phyloP scores from a whole-genome alignment of 2,888 invertebrate genomes.

The Dioctria rufipes region DNA sequence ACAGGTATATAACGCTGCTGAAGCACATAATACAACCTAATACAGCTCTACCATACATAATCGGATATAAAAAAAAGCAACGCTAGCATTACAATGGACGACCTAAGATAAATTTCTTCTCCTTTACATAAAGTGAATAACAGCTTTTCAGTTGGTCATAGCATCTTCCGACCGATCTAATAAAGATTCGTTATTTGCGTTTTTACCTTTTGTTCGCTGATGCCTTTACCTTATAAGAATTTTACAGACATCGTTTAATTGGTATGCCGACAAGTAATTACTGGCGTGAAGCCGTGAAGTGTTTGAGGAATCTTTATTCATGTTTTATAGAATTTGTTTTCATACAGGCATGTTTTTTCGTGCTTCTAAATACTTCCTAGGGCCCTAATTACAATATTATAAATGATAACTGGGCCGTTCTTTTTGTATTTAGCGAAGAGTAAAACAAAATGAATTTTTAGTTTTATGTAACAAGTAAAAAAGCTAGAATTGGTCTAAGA shows the following conservation, averaged over 20 bases:
- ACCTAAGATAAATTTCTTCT: conserved; percentile 48
- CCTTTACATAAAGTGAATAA: conserved; percentile 38
- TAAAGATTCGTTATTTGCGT: conserved; percentile 47
- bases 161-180: conserved; percentile 51
- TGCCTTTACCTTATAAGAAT: background rate
- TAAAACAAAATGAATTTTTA: no score
- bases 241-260: conserved; percentile 40
- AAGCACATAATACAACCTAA: conserved; percentile 31
- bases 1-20: conserved; percentile 40
- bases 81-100: conserved; percentile 39
- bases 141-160: conserved; percentile 46
- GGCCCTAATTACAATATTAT: no score
- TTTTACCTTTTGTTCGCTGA: conserved; percentile 39
- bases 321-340: no score
- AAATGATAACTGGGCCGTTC: no score
- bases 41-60: conserved; percentile 38
- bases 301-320: background rate
- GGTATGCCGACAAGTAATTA: background rate
- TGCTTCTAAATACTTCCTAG: no score
- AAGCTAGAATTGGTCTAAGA: no score
- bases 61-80: conserved; percentile 43
- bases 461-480: no score
- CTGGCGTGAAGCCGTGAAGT: background rate
- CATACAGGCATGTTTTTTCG: no score
- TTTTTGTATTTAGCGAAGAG: no score